Base-by-base conservation (phyloP, 1,140 invertebrate species). In the Elysia chlorotica region DNA sequence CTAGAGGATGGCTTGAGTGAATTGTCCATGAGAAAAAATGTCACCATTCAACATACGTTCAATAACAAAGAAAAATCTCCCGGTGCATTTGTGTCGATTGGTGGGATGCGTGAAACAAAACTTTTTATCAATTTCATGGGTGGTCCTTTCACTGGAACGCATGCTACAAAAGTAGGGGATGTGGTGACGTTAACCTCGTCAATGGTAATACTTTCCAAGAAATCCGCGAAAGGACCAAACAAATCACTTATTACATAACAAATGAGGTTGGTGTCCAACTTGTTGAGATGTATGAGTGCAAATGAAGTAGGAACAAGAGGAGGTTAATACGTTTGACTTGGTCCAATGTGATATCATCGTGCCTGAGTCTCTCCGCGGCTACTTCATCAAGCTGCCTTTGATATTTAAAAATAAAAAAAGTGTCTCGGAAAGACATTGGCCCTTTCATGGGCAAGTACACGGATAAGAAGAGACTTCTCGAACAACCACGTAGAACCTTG, bases 341-440 rank as follows among this genome's bases (percentile, higher is more conserved):
- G 48, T 74, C 25, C 62, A 78, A 30, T 68, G 65, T 23, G 74
- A 76, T 48, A 71, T 78, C 21, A 6, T 38, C 19, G 71, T 73
- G 21, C 77, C 77, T 14, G 33, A 71, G 2, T 38, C 68, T 21
- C 35, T 72, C 25, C 54, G 38, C n/a, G 48, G 74, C 0, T 65
- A 76, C 25, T 75, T 79, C 30, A 14, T 62, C 23, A 76, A 76
- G 30, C 71, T 75, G 72, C 65, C 61, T 0, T 76, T 74, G 25
- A 65, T 79, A 0, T 76, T 76, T 53, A 74, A 74, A 36, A 78
- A 77, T 35, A 66, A 48, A 1, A n/a, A 25, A 74, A 0, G 57
- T 79, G 0, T 56, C 69, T 2, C 36, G 31, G 6, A 72, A 76
- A 6, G 76, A 73, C 17, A 78, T 79, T 5, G 77, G 77, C 0